A percentile compares a stretch with the other conserved stretches of the same genome.
Conservation (phyloP, 2,888 invertebrate genomes). For the Dioctria linearis region DNA sequence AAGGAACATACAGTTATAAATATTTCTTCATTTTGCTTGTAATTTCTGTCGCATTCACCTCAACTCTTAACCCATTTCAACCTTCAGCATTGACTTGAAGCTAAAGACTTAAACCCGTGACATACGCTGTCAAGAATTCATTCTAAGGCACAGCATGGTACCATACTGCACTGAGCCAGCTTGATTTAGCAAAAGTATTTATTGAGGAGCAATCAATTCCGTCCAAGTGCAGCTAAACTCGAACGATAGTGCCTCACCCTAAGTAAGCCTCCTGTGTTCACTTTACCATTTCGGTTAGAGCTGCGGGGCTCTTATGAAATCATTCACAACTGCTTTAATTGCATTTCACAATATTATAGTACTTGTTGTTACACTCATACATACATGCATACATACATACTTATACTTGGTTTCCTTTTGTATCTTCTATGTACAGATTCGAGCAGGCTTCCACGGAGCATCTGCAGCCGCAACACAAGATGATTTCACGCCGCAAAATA, state of each 20-base stretch:
- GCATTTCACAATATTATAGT: constrained; percentile 38
- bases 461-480: constrained; percentile 69
- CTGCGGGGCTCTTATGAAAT: constrained; percentile 33
- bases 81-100: constrained; percentile 28
- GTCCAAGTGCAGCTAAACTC: neutral
- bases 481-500: constrained; percentile 94
- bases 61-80: constrained; percentile 20
- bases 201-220: constrained; percentile 29
- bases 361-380: neutral
- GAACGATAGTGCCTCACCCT: neutral
- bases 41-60: neutral
- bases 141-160: constrained; percentile 57
- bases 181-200: neutral
- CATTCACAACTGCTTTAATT: constrained; percentile 41
- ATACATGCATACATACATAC: neutral
- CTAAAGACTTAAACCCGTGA: constrained; percentile 14
- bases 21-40: constrained; percentile 9
- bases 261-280: neutral
- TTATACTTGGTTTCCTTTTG: neutral
- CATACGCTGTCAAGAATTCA: constrained; percentile 46
- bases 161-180: neutral
- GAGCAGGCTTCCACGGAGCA: constrained; percentile 13
- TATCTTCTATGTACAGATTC: constrained; percentile 35
- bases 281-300: constrained; percentile 16
- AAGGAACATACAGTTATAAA: constrained; percentile 31